Evolutionary conservation across 2,113 vertebrate genomes (phyloP), one percentile per base, ranked within the genome.

Genomic region (Halcyon senegalensis): DNA sequence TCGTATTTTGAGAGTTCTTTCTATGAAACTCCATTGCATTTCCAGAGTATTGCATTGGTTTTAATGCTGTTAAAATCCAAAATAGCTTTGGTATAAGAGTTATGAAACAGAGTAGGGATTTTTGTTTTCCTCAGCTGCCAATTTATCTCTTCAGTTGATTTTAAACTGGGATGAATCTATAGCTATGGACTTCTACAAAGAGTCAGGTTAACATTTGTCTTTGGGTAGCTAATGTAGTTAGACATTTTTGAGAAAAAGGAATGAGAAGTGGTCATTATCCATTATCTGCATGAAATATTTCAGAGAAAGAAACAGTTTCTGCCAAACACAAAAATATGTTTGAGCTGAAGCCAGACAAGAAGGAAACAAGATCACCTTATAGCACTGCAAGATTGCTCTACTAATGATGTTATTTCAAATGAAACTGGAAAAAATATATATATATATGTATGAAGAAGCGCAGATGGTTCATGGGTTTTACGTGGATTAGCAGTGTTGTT

Each of bases 201-300:
- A 87, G 70, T 72, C 87, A 96, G 95, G 97, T 97, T 97, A 94
- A 93, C 94, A 86, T 96, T 90, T 97, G 96, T 97, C 95, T 69
- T 14, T 89, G 97, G 91, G 91, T 96, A 96, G 93, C 96, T 98
- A 98, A 98, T 97, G 95, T 89, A 95, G 96, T 98, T 97, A 95
- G 98, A 98, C 96, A 4, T 98, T 97, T 97, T 97, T 41, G 93
- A 98, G 97, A 98, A 98, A 94, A 96, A 97, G 95, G 95, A 93
- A 96, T 93, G 97, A 97, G 97, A 97, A 98, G 97, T 96, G 98
- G 98, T 98, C 98, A 97, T 98, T 98, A 98, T 97, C 97, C 97
- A 98, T 98, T 98, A 98, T 97, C 97, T 98, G 98, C 98, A 96
- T 91, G 97, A 98, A 97, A 91, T 97, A 97, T 93, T 97, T 98